These are phyloP conservation scores for Pangasius sanitwongsei DNA, from an alignment of 2,797 vertebrate genomes.

Conservation along the genomic window DNA sequence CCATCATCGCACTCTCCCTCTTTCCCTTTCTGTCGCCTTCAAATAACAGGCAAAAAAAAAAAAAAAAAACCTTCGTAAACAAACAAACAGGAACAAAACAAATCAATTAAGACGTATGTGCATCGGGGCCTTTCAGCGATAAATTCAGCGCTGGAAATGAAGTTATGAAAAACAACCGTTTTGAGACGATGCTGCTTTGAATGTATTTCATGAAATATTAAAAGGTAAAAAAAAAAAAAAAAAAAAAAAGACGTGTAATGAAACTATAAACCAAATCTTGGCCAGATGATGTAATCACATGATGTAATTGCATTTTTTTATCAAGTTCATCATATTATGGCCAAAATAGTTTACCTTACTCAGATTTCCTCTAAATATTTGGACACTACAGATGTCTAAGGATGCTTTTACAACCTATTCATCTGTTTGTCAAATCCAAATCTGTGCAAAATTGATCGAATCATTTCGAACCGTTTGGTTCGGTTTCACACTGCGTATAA, in stretches of 20 bases:
- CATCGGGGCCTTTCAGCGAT: conserved; percentile 63
- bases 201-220: conserved; percentile 4
- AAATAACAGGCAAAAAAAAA: conserved; percentile 7
- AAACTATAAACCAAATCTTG: background rate
- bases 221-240: background rate
- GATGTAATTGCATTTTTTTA: background rate
- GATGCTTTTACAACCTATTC: background rate
- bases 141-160: conserved; percentile 64
- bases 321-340: background rate
- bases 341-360: background rate
- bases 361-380: background rate
- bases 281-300: background rate
- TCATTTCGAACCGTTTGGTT: background rate
- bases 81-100: conserved; percentile 62
- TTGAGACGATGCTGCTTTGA: background rate
- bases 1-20: conserved; percentile 73
- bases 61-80: conserved; percentile 61
- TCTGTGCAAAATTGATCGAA: background rate
- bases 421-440: background rate
- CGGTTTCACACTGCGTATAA: background rate
- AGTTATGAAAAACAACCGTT: conserved; percentile 32
- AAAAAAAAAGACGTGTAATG: background rate
- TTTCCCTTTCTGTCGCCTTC: conserved; percentile 38
- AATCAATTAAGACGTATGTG: conserved; percentile 70
- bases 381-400: background rate